Evolutionary conservation across 2,113 vertebrate genomes (phyloP).

Genomic region (Cettia cetti): DNA sequence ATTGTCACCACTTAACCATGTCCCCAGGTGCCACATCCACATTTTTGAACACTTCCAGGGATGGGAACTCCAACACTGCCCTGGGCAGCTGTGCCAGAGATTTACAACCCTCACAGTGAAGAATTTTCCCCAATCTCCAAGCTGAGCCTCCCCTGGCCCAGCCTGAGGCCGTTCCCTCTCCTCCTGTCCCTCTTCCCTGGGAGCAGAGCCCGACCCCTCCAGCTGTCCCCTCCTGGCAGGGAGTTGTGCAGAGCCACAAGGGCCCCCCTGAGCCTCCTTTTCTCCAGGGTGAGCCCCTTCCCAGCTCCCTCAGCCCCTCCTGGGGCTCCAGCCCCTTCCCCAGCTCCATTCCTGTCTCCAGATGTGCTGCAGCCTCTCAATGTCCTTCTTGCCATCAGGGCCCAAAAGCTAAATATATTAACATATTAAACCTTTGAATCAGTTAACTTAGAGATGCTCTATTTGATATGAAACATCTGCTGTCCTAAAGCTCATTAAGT

Average conservation of each 20-base stretch:
- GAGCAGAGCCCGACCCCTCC: fast-evolving
- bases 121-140: too few relatives aligned
- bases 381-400: not conserved
- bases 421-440: not conserved
- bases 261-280: not conserved
- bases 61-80: not conserved
- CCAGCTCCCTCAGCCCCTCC: not conserved
- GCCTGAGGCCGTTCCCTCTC: not conserved
- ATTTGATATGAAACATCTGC: not conserved
- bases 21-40: not conserved
- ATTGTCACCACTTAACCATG: not conserved
- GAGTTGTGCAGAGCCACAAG: not conserved
- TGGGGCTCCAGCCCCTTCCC: not conserved
- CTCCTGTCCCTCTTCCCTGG: not conserved
- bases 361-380: not conserved
- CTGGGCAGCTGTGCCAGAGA: not conserved
- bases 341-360: not conserved
- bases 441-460: not conserved
- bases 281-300: not conserved
- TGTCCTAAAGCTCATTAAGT: not conserved
- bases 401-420: not conserved
- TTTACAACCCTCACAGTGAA: not conserved
- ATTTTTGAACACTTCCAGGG: not conserved
- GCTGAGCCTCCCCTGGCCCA: not conserved
- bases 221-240: not conserved